Percentiles rank a stretch among this genome's conserved stretches.
These are phyloP conservation scores for Hemicentrotus pulcherrimus DNA, from an alignment of 35 echinoderm and acorn worm genomes.

Conservation along the genomic window DNA sequence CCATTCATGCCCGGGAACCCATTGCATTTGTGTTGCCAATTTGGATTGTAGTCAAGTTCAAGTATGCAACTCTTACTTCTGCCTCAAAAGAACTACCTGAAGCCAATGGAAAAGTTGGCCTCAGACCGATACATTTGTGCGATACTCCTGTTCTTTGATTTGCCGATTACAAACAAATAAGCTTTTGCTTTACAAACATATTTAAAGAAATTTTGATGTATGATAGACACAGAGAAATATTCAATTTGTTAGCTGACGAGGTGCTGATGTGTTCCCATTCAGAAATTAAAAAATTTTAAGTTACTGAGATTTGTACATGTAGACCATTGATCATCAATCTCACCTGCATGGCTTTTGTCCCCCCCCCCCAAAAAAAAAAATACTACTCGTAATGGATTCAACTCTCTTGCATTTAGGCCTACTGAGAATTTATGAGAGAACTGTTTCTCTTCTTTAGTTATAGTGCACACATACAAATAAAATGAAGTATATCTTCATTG, in stretches of 20 bases:
- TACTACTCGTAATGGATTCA: neutral
- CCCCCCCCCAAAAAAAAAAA: too few relatives aligned
- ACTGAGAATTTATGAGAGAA: too few relatives aligned
- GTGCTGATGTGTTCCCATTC: neutral
- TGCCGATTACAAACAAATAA: neutral
- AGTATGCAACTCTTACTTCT: neutral
- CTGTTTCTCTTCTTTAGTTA: too few relatives aligned
- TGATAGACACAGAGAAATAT: neutral
- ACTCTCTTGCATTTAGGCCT: neutral
- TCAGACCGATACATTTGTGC: neutral
- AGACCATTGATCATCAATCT: neutral
- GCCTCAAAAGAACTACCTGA: neutral
- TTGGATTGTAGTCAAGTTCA: slow-evolving; percentile 11
- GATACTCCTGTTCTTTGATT: neutral
- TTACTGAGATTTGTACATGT: neutral
- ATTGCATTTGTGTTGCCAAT: neutral
- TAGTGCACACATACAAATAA: neutral
- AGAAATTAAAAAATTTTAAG: neutral
- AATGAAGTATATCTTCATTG: neutral
- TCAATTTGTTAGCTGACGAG: neutral
- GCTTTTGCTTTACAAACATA: neutral
- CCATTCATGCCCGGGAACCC: neutral
- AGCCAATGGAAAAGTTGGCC: neutral
- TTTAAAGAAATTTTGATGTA: neutral
- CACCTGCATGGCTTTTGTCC: neutral